Conservation (phyloP, 2,113 vertebrate genomes). For the Sorex araneus region DNA sequence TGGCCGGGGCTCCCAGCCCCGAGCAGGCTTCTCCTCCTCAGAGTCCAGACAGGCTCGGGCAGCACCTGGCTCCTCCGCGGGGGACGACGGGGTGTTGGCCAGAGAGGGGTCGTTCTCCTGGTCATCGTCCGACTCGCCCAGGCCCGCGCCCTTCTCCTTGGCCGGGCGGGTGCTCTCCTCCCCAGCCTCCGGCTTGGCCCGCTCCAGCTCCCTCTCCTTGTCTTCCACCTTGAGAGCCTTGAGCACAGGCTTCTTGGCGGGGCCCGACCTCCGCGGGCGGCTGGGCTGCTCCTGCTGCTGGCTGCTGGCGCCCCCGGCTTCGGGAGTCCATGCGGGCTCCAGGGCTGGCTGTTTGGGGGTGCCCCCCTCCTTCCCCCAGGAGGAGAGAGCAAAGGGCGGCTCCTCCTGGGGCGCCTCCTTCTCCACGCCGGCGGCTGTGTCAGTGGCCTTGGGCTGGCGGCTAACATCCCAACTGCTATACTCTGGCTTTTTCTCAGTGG, state of each 20-base stretch:
- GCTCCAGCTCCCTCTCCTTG: slow-evolving; percentile 97
- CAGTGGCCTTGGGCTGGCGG: slow-evolving; percentile 88
- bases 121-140: slow-evolving; percentile 88
- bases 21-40: slow-evolving; percentile 90
- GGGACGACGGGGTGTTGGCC: slow-evolving; percentile 80
- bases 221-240: slow-evolving; percentile 99
- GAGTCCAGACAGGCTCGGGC: slow-evolving; percentile 62
- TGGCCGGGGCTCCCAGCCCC: slow-evolving; percentile 90
- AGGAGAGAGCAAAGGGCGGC: slow-evolving; percentile 86
- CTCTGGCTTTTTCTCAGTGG: slow-evolving; percentile 90
- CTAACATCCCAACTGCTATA: slow-evolving; percentile 89
- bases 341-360: slow-evolving; percentile 87
- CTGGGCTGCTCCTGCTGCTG: slow-evolving; percentile 92
- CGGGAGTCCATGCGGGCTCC: slow-evolving; percentile 92
- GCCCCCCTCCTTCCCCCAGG: slow-evolving; percentile 93
- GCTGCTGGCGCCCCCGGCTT: slow-evolving; percentile 84
- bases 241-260: slow-evolving; percentile 98
- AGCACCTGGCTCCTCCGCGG: slow-evolving; percentile 89
- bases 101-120: slow-evolving; percentile 86
- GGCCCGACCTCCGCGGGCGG: slow-evolving; percentile 94
- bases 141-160: slow-evolving; percentile 89
- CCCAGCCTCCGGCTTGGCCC: slow-evolving; percentile 89
- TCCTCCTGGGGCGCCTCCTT: slow-evolving; percentile 90
- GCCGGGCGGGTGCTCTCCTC: slow-evolving; percentile 90
- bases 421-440: slow-evolving; percentile 84